Conservation (phyloP, 2,888 invertebrate species). For the Synergus umbraculus region DNA sequence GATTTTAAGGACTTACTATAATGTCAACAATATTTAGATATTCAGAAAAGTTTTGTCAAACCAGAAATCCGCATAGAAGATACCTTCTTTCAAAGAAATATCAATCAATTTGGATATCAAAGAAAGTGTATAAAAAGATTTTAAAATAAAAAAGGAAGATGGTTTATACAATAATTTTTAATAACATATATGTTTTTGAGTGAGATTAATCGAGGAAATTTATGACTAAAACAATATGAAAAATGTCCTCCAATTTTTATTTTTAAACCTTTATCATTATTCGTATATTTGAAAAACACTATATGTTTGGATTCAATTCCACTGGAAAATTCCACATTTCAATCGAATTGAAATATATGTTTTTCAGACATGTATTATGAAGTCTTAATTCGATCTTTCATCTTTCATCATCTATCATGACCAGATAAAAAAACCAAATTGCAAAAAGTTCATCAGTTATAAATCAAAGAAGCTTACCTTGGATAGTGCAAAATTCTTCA, state of each 20-base stretch:
- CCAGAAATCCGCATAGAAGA: too few species aligned
- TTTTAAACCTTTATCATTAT: not conserved
- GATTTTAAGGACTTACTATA: too few species aligned
- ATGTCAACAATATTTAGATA: too few species aligned
- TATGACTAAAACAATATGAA: not conserved
- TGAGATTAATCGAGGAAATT: not conserved
- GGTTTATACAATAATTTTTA: not conserved
- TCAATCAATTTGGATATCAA: too few species aligned
- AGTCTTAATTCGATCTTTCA: too few species aligned
- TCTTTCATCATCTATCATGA: not conserved
- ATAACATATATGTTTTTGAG: not conserved
- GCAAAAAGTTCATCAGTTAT: not conserved
- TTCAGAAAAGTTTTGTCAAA: too few species aligned
- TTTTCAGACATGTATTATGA: too few species aligned
- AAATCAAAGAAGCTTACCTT: not conserved
- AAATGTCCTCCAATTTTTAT: not conserved
- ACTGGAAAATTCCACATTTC: not conserved
- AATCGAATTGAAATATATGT: too few species aligned
- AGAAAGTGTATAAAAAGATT: not conserved
- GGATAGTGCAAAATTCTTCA: not conserved
- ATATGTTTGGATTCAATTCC: not conserved
- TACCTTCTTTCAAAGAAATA: too few species aligned
- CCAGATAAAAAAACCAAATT: not conserved
- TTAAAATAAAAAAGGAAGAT: not conserved
- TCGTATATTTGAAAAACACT: not conserved